Evolutionary conservation across 1,140 invertebrate species (phyloP), one percentile per base, ranked within the genome.

Genomic region (Dreissena rostriformis): DNA sequence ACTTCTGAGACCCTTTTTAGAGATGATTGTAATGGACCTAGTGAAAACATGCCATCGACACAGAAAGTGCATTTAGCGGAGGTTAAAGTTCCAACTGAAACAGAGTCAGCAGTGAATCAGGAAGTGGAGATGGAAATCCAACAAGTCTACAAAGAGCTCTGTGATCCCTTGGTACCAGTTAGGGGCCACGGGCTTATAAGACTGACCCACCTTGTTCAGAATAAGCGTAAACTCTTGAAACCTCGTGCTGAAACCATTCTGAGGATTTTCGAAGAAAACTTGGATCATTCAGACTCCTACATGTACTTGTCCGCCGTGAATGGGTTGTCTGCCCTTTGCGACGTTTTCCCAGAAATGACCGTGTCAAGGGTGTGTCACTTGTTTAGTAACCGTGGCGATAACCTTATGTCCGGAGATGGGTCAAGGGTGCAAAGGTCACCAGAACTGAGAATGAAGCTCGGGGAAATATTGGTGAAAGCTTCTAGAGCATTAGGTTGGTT

Each of bases 201-300:
- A 72, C 91, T 98, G 11, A 95, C 95, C 26, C 96, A 96, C 93
- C 92, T 98, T 11, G 94, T 98, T 28, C 94, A 96, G 89, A 91
- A 92, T 15, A 94, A 94, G 85, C 96, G 98, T 94, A 65, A 92
- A 39, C 95, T 95, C 86, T 94, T 96, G n/a, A 87, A 96, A 55
- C 93, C 95, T 1, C 96, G 96, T 86, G 96, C 96, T 88, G 94
- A 96, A 76, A 94, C 95, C 85, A 85, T 97, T 39, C 93, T 97
- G 52, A 95, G 95, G 89, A 93, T 97, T 15, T 92, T 91, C 88
- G 53, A 92, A 78, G 95, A 96, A 92, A 96, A 96, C 93, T 91
- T 98, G 0, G 96, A 95, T 88, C 94, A 97, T 90, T 92, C 95
- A 28, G 97, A 98, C 92, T 97, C 97, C 0, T 98, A 97, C 91